Evolutionary conservation across 1,140 invertebrate genomes (phyloP).

Genomic region (Planococcus citri): DNA sequence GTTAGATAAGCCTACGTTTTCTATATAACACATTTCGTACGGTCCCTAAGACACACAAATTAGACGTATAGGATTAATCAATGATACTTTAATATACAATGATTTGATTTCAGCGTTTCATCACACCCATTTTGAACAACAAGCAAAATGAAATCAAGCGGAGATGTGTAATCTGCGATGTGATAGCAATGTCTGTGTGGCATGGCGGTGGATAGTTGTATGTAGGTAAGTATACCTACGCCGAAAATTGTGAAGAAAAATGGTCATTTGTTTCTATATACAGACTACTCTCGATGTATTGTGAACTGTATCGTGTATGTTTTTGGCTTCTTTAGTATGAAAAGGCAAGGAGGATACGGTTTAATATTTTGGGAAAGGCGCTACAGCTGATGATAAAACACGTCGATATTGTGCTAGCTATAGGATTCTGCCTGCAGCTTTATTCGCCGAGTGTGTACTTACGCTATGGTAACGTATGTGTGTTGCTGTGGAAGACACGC

Average conservation of each 20-base stretch:
- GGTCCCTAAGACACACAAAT: background rate
- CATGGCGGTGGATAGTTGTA: too few species aligned
- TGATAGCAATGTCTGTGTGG: too few species aligned
- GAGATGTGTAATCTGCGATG: too few species aligned
- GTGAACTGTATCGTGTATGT: too few species aligned
- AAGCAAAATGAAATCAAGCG: too few species aligned
- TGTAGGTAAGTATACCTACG: too few species aligned
- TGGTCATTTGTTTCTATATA: too few species aligned
- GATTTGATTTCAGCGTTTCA: background rate
- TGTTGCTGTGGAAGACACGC: conserved; percentile 57
- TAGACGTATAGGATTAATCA: background rate
- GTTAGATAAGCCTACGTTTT: conserved; percentile 10
- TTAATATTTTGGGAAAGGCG: conserved; percentile 1
- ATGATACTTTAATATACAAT: too few species aligned
- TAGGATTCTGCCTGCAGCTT: background rate
- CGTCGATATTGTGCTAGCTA: background rate
- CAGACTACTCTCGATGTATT: too few species aligned
- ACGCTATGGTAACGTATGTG: conserved; percentile 69
- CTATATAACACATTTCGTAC: conserved; percentile 15
- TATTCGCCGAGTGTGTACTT: too few species aligned
- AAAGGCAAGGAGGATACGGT: background rate
- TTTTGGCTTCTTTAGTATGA: too few species aligned
- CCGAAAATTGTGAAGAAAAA: too few species aligned
- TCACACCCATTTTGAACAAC: background rate
- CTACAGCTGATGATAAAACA: background rate